These are phyloP conservation scores for Smittia aterrima DNA, from an alignment of 2,888 invertebrate species.

Conservation along the genomic window DNA sequence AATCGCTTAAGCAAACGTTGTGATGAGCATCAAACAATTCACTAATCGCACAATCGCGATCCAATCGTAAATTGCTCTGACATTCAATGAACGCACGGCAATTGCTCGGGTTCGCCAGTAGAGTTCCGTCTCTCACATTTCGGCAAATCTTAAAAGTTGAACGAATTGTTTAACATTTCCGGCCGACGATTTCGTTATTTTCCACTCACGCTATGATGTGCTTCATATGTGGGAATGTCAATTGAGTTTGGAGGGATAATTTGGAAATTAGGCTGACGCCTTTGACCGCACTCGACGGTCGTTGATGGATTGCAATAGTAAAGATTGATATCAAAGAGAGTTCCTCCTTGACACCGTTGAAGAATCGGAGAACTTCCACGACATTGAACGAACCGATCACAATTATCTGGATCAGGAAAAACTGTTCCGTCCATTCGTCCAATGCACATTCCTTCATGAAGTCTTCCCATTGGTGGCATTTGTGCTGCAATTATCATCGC, in stretches of 20 bases:
- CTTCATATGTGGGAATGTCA: not conserved
- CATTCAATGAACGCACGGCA: slow-evolving; percentile 20
- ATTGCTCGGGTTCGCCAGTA: not conserved
- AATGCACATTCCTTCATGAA: not conserved
- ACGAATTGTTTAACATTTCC: not conserved
- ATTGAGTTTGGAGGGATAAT: not conserved
- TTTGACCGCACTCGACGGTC: not conserved
- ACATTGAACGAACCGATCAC: not conserved
- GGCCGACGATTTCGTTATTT: not conserved
- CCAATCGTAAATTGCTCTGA: not conserved
- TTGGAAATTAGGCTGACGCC: not conserved
- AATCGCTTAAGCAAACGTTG: not conserved
- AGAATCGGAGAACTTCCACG: no score
- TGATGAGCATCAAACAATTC: not conserved
- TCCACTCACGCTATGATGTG: slow-evolving; percentile 13
- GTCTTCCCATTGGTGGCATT: not conserved
- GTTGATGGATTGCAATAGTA: not conserved
- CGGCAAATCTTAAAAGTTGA: slow-evolving; percentile 8
- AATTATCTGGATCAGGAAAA: not conserved
- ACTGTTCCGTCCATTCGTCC: slow-evolving; percentile 7
- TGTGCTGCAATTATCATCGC: not conserved
- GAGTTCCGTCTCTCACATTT: not conserved
- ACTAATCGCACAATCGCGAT: not conserved
- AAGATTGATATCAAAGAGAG: not conserved
- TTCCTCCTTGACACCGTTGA: not conserved